Evolutionary conservation across 2,113 vertebrate genomes (phyloP).

Genomic region (Mola mola): DNA sequence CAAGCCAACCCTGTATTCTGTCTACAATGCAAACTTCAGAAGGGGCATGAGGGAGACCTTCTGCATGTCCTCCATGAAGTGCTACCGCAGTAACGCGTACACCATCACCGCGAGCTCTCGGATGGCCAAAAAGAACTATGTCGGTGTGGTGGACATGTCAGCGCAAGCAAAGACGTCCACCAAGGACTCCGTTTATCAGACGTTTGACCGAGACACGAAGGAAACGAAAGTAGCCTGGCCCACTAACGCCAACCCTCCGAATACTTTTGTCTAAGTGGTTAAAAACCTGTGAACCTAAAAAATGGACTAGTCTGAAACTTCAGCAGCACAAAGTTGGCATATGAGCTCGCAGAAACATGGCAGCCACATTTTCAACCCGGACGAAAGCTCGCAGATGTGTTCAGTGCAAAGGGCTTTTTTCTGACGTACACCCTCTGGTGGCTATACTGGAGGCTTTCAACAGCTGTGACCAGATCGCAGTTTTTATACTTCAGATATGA

Average conservation of each 20-base stretch:
- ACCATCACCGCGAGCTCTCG: conserved; percentile 95
- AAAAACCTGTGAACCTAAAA: conserved; percentile 9
- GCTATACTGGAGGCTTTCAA: conserved; percentile 16
- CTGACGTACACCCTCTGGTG: conserved; percentile 21
- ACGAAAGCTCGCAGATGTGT: conserved; percentile 4
- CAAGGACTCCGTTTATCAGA: conserved; percentile 88
- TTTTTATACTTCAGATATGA: conserved; percentile 35
- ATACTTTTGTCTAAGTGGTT: conserved; percentile 90
- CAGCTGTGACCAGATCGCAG: conserved; percentile 1
- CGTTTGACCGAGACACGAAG: conserved; percentile 90
- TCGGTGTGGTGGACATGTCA: conserved; percentile 89
- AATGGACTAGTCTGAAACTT: too few species aligned
- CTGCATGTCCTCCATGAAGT: conserved; percentile 98
- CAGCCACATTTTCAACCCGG: neutral
- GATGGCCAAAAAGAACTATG: conserved; percentile 93
- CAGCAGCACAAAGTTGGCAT: conserved; percentile 5
- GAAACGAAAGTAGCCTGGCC: conserved; percentile 95
- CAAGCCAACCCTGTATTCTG: conserved; percentile 89
- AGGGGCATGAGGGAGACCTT: conserved; percentile 94
- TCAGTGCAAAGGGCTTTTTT: conserved; percentile 54
- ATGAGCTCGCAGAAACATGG: conserved; percentile 7
- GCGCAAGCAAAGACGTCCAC: conserved; percentile 79
- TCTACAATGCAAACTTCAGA: conserved; percentile 92
- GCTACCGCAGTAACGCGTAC: conserved; percentile 95
- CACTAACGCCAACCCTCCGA: conserved; percentile 88